phyloP scores from a whole-genome alignment of 2,888 invertebrate species.

The Drosophila quinaria region DNA sequence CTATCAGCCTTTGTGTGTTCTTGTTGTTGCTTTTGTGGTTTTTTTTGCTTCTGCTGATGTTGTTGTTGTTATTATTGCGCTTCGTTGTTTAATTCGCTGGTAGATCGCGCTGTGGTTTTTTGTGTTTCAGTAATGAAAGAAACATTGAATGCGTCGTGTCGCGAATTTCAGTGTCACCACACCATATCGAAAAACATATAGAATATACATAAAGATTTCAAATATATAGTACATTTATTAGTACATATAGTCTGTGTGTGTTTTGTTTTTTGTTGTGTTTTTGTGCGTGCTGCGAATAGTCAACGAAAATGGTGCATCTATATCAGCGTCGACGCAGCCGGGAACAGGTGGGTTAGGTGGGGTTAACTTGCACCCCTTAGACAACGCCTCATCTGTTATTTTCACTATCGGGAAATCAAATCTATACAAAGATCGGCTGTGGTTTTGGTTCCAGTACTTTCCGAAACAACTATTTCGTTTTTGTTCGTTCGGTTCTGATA shows the following conservation, averaged over 20 bases:
- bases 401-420: not conserved
- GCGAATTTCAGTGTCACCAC: conserved; percentile 41
- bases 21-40: conserved; percentile 14
- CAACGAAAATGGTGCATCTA: conserved; percentile 66
- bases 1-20: conserved; percentile 47
- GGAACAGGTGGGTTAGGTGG: conserved; percentile 75
- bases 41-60: conserved; percentile 4
- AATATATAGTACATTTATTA: no score
- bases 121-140: conserved; percentile 62
- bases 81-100: conserved; percentile 38
- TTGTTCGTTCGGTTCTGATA: no score
- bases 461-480: no score
- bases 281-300: not conserved
- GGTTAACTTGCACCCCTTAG: conserved; percentile 4
- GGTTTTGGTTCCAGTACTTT: no score
- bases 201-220: conserved; percentile 4
- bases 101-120: conserved; percentile 55
- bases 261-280: conserved; percentile 16
- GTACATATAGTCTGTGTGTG: conserved; percentile 3
- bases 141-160: conserved; percentile 64
- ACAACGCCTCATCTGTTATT: not conserved
- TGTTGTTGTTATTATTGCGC: conserved; percentile 20
- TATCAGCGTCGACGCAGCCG: conserved; percentile 65
- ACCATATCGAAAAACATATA: conserved; percentile 2
- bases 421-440: no score